A percentile compares a stretch with the other conserved stretches of the same genome.
These are phyloP conservation scores for Argynnis bischoffii DNA, from an alignment of 2,888 invertebrate species.

Conservation along the genomic window DNA sequence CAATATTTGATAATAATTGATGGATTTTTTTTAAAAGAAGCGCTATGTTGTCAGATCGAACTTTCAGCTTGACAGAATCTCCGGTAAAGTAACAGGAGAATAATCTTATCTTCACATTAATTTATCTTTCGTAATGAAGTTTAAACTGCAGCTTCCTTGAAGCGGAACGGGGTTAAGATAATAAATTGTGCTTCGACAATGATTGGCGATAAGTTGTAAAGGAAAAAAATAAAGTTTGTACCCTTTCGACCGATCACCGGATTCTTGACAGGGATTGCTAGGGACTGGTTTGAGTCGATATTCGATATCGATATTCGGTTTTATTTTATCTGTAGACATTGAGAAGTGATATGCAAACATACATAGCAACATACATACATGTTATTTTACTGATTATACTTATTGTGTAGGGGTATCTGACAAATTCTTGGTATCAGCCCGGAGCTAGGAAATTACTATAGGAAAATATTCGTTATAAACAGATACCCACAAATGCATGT, in stretches of 20 bases:
- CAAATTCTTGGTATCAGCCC: too few relatives aligned
- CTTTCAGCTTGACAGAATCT: conserved; percentile 9
- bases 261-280: not conserved
- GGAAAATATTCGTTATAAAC: too few relatives aligned
- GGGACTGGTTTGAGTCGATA: not conserved
- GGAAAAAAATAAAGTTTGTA: conserved; percentile 50
- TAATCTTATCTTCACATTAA: conserved; percentile 28
- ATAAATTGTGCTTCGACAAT: conserved; percentile 58
- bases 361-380: too few relatives aligned
- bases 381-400: too few relatives aligned
- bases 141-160: conserved; percentile 50
- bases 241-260: conserved; percentile 47
- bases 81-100: conserved; percentile 21
- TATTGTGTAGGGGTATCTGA: too few relatives aligned
- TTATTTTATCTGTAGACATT: not conserved
- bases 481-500: too few relatives aligned
- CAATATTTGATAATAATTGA: not conserved
- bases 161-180: conserved; percentile 50
- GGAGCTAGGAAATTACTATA: too few relatives aligned
- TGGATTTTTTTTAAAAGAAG: not conserved
- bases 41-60: not conserved
- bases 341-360: too few relatives aligned
- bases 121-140: conserved; percentile 29
- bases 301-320: conserved; percentile 28
- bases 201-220: conserved; percentile 46